Conservation (phyloP, 1,140 invertebrate genomes). For the Aphidius ervi region DNA sequence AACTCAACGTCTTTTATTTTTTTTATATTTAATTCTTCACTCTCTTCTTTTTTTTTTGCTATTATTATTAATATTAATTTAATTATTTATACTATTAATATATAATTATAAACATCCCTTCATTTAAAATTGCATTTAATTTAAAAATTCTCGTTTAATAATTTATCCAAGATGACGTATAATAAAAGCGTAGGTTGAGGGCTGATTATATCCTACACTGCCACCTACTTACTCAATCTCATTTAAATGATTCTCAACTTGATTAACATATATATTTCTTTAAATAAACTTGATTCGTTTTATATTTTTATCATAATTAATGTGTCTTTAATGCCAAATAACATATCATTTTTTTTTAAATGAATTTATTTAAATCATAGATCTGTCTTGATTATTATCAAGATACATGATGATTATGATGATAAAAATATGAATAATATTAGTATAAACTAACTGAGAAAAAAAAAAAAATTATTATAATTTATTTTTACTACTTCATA, state of each 20-base stretch:
- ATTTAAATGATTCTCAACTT: slow-evolving; percentile 15
- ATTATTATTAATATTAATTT: too few species aligned
- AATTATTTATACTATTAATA: neutral
- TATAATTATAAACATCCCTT: neutral
- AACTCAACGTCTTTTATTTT: too few species aligned
- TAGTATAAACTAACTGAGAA: neutral
- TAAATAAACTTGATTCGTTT: slow-evolving; percentile 19
- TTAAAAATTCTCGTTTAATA: too few species aligned
- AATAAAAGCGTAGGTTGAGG: slow-evolving; percentile 9
- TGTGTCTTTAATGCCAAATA: slow-evolving; percentile 9
- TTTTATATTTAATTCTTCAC: too few species aligned
- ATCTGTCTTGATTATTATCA: neutral
- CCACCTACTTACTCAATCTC: slow-evolving; percentile 23
- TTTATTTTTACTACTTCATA: too few species aligned
- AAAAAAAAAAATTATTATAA: neutral
- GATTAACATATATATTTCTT: slow-evolving; percentile 3
- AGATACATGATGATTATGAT: too few species aligned
- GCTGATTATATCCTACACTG: slow-evolving; percentile 18
- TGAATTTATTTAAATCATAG: slow-evolving; percentile 2
- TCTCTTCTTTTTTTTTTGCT: too few species aligned
- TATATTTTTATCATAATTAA: slow-evolving; percentile 25
- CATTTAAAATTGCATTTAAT: too few species aligned
- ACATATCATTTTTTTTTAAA: neutral
- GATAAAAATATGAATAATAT: too few species aligned
- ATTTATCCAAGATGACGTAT: too few species aligned